Evolutionary conservation across 2,888 invertebrate species (phyloP), one percentile per base, ranked within the genome.

Genomic region (Amblyjoppa fuscipennis): DNA sequence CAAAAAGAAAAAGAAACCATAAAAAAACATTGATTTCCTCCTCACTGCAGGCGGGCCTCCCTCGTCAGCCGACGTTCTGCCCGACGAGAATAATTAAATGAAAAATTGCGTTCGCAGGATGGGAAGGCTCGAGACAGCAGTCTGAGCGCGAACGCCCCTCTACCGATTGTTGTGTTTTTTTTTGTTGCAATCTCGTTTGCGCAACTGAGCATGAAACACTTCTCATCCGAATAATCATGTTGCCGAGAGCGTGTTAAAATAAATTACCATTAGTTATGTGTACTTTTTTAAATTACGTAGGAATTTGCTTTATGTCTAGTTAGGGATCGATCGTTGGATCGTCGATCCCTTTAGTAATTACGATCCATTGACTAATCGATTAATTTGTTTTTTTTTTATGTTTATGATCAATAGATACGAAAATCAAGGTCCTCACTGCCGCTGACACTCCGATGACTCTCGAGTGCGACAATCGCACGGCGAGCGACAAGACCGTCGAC

Each of bases 381-480:
- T 41, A 41, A 41, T 41, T 41, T 34, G 34, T 1, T 41, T 41
- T 9, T 49, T 49, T 38, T 75, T 34, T 74, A 6, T 41, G 56
- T 61, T 79, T 41, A 9, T 20, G 41, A 81, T 77, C 61, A 69
- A 81, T 86, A 91, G 91, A 84, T 76, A 88, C 88, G 71, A 88
- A 81, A 79, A 86, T 89, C 79, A 90, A 86, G 89, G 92, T 93
- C 71, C 77, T 92, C 16, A 78, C 90, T 16, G 11, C 73, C 3
- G 87, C 88, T 28, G 89, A 91, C 41, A 31, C 70, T 16, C 88
- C 87, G 61, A 38, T 93, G 78, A 41, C 34, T 2, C 86, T 93
- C 28, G 89, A 89, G 38, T 93, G 93, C 74, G 90, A 87, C 16
- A 91, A 93, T 76, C 89, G 77, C 68, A 89, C 88, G 1, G 11